Evolutionary conservation across 37 sponge, comb jelly and placozoan species (phyloP), one percentile per base, ranked within the genome.

Genomic region (Halichondria panicea): DNA sequence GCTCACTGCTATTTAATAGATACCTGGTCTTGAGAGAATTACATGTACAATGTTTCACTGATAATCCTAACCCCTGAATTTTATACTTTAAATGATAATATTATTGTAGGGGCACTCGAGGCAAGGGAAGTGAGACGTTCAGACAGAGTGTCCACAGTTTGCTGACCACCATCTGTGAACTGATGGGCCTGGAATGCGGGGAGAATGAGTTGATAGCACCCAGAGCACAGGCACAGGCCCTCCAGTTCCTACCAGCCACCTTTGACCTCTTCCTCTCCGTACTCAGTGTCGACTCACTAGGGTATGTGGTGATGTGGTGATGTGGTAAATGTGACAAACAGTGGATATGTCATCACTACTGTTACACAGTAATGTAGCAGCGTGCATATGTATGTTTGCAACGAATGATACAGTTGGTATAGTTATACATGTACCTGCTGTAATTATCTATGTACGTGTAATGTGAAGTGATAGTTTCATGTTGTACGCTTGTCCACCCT

Each of bases 221-320:
- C 38, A 46, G 76, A 8, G 77, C 77, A 38, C 86, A 91, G 59
- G 91, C 91, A 53, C 76, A 76, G 37, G 86, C 82, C 8, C 39
- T 91, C 34, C 86, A 85, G 74, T 85, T 84, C 70, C 64, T 91
- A 30, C 87, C 86, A 40, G 43, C 63, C 30, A 91, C 82, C 15
- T 77, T 91, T 37, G 52, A 62, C 45, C 84, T 84, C 32, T 55
- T 91, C 40, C 78, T 83, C n/a, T 34, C 24, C 6, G 78, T 77
- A 15, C 66, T 91, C 60, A 62, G 50, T 36, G 55, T 75, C 39
- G 50, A 76, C 50, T 55, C 80, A 12, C 63, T 91, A 21, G 70
- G 78, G 87, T 85, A 52, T 75, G 72, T 24, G 38, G 3, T 67
- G 64, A 28, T 4, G 57, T 56, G 57, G 12, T 28, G 57, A 28